phyloP scores from a whole-genome alignment of 1,140 invertebrate genomes.

The Drosophila guanche region DNA sequence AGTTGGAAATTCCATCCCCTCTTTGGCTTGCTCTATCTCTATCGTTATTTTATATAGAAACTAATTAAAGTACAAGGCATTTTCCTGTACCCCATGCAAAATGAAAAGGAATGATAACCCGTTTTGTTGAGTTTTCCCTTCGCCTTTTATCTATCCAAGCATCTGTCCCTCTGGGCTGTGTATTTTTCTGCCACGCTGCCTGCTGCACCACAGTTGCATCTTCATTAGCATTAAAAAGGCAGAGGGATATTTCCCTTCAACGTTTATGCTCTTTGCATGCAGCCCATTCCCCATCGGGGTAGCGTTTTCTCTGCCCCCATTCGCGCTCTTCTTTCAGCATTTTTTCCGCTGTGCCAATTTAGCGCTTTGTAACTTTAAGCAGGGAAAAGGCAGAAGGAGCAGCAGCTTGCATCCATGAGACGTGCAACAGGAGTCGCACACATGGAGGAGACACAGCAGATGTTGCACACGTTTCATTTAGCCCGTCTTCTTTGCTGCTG shows the following conservation, averaged over 20 bases:
- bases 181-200: slow-evolving; percentile 4
- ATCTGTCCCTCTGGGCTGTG: slow-evolving; percentile 13
- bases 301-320: slow-evolving; percentile 1
- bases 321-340: slow-evolving; percentile 4
- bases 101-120: too few relatives aligned
- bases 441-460: slow-evolving; percentile 22
- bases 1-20: too few relatives aligned
- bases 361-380: slow-evolving; percentile 61
- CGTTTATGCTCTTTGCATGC: slow-evolving; percentile 44
- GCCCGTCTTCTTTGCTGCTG: slow-evolving; percentile 53
- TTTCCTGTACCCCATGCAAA: too few relatives aligned
- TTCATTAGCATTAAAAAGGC: slow-evolving; percentile 70
- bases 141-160: too few relatives aligned
- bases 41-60: too few relatives aligned
- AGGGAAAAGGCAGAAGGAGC: slow-evolving; percentile 46
- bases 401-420: slow-evolving; percentile 2
- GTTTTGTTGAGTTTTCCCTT: too few relatives aligned
- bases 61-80: too few relatives aligned
- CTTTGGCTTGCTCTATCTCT: too few relatives aligned
- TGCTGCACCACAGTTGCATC: slow-evolving; percentile 23
- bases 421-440: too few relatives aligned
- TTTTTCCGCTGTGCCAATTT: slow-evolving; percentile 64
- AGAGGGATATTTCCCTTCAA: slow-evolving; percentile 30
- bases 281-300: not conserved
- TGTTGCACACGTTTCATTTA: slow-evolving; percentile 67